Conservation (phyloP, 2,113 vertebrate genomes). For the Proteles cristata region DNA sequence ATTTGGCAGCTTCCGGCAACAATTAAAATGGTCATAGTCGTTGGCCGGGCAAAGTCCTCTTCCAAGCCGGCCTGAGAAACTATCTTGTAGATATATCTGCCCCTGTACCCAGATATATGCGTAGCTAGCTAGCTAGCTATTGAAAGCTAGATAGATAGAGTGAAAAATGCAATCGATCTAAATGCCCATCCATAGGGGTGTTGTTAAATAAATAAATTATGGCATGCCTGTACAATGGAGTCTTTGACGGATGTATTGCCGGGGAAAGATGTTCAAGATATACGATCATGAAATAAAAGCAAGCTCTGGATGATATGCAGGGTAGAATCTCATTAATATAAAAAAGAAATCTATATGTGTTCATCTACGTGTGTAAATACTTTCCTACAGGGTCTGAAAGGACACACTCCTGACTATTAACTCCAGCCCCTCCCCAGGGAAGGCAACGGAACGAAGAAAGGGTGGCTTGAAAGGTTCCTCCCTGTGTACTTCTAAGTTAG, state of each 20-base stretch:
- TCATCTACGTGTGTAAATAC: slow-evolving; percentile 5
- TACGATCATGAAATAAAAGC: slow-evolving; percentile 17
- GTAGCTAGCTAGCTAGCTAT: background rate
- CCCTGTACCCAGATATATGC: background rate
- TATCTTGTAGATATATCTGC: slow-evolving; percentile 7
- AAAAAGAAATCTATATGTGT: background rate
- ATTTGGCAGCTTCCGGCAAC: slow-evolving; percentile 61
- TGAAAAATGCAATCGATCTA: slow-evolving; percentile 33
- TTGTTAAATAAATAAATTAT: slow-evolving; percentile 53
- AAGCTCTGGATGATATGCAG: background rate
- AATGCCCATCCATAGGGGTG: background rate
- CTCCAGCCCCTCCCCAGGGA: background rate
- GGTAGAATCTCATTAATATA: background rate
- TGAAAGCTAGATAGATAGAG: background rate
- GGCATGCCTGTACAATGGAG: background rate
- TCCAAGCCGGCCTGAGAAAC: slow-evolving; percentile 54
- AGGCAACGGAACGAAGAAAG: background rate
- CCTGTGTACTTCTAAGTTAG: slow-evolving; percentile 49
- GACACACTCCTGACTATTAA: slow-evolving; percentile 23
- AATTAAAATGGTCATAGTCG: slow-evolving; percentile 57
- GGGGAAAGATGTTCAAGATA: slow-evolving; percentile 19
- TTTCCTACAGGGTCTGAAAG: slow-evolving; percentile 32
- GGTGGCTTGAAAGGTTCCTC: background rate
- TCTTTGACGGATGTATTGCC: slow-evolving; percentile 33
- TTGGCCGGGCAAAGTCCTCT: slow-evolving; percentile 44